Conservation (phyloP, 2,113 vertebrate genomes). For the Psammodynastes pulverulentus region DNA sequence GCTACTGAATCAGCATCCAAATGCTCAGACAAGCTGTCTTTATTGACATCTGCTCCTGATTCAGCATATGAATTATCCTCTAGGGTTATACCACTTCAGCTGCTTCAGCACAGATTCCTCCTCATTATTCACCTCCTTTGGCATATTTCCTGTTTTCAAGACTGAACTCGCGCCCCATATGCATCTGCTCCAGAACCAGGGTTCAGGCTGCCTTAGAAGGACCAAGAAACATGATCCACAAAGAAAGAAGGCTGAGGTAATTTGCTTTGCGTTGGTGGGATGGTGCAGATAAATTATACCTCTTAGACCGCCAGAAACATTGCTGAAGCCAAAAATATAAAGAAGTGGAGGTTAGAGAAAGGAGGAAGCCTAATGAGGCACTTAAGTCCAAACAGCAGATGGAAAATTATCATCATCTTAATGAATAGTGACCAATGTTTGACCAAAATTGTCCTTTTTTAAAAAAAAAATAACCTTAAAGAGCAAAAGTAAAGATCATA, state of each 20-base stretch:
- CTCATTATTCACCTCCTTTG: slow-evolving; percentile 19
- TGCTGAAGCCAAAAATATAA: background rate
- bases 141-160: slow-evolving; percentile 2
- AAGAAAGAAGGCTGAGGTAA: background rate
- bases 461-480: slow-evolving; percentile 6
- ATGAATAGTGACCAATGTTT: background rate
- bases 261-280: background rate
- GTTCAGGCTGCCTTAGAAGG: background rate
- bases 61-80: slow-evolving; percentile 33
- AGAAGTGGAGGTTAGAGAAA: background rate
- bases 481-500: slow-evolving; percentile 9
- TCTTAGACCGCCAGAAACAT: background rate
- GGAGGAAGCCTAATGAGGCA: background rate
- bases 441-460: slow-evolving; percentile 3
- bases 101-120: slow-evolving; percentile 15
- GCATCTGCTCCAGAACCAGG: background rate
- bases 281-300: background rate
- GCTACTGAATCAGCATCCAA: slow-evolving; percentile 29
- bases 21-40: slow-evolving; percentile 29
- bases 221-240: background rate
- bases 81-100: slow-evolving; percentile 16
- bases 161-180: background rate
- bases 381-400: background rate
- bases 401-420: background rate
- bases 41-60: slow-evolving; percentile 28